Evolutionary conservation across 2,888 invertebrate genomes (phyloP).

Genomic region (Ochropacha duplaris): DNA sequence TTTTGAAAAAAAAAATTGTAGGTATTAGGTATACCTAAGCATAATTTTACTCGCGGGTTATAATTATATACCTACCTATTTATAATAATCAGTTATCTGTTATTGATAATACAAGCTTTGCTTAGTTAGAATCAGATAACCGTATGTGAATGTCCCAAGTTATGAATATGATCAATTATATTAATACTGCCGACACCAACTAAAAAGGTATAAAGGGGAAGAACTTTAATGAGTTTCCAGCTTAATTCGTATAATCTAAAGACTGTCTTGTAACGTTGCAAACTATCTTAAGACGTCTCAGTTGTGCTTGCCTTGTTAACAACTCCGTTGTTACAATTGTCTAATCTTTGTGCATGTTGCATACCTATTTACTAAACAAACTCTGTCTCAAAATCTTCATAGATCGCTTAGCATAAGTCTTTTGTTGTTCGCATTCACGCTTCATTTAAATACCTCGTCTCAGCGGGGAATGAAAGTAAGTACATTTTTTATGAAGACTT

Average conservation of each 20-base stretch:
- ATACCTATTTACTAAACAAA: slow-evolving; percentile 26
- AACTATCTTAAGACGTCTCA: not conserved
- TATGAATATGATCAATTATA: no score
- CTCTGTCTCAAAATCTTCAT: slow-evolving; percentile 33
- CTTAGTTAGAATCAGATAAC: no score
- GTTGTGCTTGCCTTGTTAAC: not conserved
- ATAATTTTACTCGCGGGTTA: no score
- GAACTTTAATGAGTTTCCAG: not conserved
- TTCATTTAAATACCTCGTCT: slow-evolving; percentile 61
- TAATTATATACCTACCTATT: no score
- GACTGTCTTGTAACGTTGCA: not conserved
- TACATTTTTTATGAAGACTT: slow-evolving; percentile 70
- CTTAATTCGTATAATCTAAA: not conserved
- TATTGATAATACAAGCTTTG: no score
- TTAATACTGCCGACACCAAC: not conserved
- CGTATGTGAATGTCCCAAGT: no score
- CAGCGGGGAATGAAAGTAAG: slow-evolving; percentile 64
- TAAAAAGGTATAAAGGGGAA: no score
- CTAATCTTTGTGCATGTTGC: not conserved
- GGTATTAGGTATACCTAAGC: no score
- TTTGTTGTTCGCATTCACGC: slow-evolving; percentile 52
- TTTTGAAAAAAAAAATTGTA: no score
- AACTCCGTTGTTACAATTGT: not conserved
- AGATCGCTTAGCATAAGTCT: slow-evolving; percentile 43
- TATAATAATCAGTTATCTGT: no score